phyloP scores from a whole-genome alignment of 2,113 vertebrate genomes.

The Brachypteracias leptosomus region DNA sequence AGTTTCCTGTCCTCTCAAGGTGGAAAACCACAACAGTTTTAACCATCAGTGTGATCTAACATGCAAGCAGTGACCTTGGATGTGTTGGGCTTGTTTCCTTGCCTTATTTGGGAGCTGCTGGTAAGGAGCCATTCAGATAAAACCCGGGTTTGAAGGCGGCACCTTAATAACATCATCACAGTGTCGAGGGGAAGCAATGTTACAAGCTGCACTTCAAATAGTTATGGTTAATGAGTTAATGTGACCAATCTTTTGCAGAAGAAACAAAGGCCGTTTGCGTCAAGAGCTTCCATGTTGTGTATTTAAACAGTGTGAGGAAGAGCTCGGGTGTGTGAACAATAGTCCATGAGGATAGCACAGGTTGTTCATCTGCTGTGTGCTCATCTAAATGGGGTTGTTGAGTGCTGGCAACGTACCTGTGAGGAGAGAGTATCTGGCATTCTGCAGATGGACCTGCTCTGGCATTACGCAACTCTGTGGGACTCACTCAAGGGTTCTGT shows the following conservation, averaged over 20 bases:
- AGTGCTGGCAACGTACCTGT: fast-evolving
- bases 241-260: background rate
- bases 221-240: conserved; percentile 31
- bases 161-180: background rate
- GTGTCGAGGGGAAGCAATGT: background rate
- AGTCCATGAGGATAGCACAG: background rate
- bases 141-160: background rate
- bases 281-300: conserved; percentile 7
- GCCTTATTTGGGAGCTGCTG: background rate
- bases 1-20: conserved; percentile 38
- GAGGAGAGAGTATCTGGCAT: background rate
- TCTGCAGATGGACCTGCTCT: background rate
- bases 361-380: background rate
- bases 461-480: background rate
- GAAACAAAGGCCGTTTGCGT: conserved; percentile 39
- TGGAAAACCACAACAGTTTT: background rate
- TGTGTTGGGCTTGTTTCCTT: background rate
- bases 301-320: background rate
- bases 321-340: background rate
- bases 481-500: background rate
- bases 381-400: background rate
- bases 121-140: background rate
- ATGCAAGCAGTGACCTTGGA: conserved; percentile 32
- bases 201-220: background rate
- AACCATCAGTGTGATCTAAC: background rate